phyloP scores from a whole-genome alignment of 2,888 invertebrate genomes.

The Tillus elongatus region DNA sequence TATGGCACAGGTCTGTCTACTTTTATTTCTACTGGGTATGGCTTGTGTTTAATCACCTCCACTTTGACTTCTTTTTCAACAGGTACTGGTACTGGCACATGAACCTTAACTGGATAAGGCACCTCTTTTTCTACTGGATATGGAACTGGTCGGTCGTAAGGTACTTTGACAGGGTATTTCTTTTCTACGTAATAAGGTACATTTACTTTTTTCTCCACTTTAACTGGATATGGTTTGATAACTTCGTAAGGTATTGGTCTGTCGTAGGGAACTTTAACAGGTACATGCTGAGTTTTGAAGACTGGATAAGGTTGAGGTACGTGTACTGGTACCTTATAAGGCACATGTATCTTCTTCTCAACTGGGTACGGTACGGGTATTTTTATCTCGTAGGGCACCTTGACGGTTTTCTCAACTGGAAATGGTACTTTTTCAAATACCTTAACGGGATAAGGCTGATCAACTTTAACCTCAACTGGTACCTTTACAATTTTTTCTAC shows the following conservation, averaged over 20 bases:
- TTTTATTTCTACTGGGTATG: slow-evolving; percentile 62
- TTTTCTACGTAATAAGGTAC: slow-evolving; percentile 45
- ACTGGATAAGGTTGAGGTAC: slow-evolving; percentile 64
- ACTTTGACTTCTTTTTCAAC: slow-evolving; percentile 56
- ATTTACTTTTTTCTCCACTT: slow-evolving; percentile 60
- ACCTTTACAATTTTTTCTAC: slow-evolving; percentile 65
- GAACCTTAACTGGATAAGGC: slow-evolving; percentile 61
- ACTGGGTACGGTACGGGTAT: slow-evolving; percentile 61
- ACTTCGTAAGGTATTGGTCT: slow-evolving; percentile 55
- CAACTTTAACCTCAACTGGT: slow-evolving; percentile 60
- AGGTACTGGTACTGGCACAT: slow-evolving; percentile 51
- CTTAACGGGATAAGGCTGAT: slow-evolving; percentile 64
- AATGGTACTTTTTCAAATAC: slow-evolving; percentile 64
- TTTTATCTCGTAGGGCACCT: slow-evolving; percentile 56
- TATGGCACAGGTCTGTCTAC: slow-evolving; percentile 61
- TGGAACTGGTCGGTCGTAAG: slow-evolving; percentile 55
- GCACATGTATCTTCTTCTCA: slow-evolving; percentile 53
- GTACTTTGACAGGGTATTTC: slow-evolving; percentile 57
- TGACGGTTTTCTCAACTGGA: slow-evolving; percentile 59
- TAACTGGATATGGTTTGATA: slow-evolving; percentile 55
- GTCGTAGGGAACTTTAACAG: slow-evolving; percentile 56
- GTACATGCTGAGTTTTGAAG: slow-evolving; percentile 58
- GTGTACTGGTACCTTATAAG: slow-evolving; percentile 57
- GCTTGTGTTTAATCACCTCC: slow-evolving; percentile 58
- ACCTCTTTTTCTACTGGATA: slow-evolving; percentile 65